Evolutionary conservation across 2,113 vertebrate species (phyloP), one percentile per base, ranked within the genome.

Genomic region (Ascaphus truei): DNA sequence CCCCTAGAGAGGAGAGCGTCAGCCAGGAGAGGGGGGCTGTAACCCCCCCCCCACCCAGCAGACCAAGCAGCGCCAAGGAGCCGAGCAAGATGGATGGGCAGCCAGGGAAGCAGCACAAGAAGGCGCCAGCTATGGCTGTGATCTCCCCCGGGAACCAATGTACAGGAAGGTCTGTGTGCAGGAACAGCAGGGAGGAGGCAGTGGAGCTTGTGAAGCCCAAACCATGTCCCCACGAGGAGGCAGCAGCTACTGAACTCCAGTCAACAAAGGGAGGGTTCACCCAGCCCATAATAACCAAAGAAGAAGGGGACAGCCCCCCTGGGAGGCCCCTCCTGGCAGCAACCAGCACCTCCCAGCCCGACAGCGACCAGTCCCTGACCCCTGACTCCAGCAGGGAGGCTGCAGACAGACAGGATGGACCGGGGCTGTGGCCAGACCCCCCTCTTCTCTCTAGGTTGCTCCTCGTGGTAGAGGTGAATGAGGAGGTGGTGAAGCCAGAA

Each of bases 401-500:
- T 15, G 27, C 45, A 61, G 66, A 68, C 8, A 68, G 10, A 18
- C 30, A 37, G n/a, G 67, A 71, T 31, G 33, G 12, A 20, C 8
- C 56, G 30, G 67, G 25, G 8, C 12, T 50, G 20, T 71, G 67
- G 67, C 67, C 67, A 23, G 67, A 61, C 41, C 67, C 67, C 10
- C 67, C 67, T 22, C 10, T 51, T 41, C 67, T 60, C 4, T 41
- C 56, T 12, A 60, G 57, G 27, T 45, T 71, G 45, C 67, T 57
- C 10, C 51, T 71, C 31, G 67, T 71, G 16, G 57, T 71, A 18
- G 72, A 67, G 4, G 61, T 61, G 15, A 51, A 60, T 51, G 68
- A 74, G 13, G 72, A 68, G 25, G 55, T 33, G 0, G 31, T 62
- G 0, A 69, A 62, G 34, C 20, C 7, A 37, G 56, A 52, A 5